Base-by-base conservation (phyloP, 2,113 vertebrate species). In the Eptesicus fuscus region DNA sequence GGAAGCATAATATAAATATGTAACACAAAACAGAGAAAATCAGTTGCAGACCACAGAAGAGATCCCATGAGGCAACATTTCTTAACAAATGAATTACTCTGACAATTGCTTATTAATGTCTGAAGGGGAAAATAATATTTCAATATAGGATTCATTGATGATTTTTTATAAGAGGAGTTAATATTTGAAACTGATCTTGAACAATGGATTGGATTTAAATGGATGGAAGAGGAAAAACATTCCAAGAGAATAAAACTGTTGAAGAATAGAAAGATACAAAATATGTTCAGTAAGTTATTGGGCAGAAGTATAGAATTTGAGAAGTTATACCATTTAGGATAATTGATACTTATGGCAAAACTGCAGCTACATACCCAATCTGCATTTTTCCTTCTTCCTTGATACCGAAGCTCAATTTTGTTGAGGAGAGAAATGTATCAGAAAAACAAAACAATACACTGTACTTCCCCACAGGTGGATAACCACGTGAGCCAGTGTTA, bases 171-270 rank as follows among this genome's bases (percentile, higher is more conserved):
- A 63, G 17, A 71, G 3, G 73, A 85, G 14, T 40, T 82, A 14
- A 93, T 18, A 85, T 65, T 93, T 86, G 76, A 92, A 90, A 61
- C 69, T 73, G 25, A 92, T 30, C 61, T 82, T 94, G 47, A 93
- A 91, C 82, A 51, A 65, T 16, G 9, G 20, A 83, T 14, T 90
- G 9, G 20, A 90, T 74, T 73, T 78, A 78, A 71, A 79, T 53
- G 10, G 63, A 76, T 28, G 16, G 35, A 77, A 70, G 53, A 83
- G 16, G 6, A 42, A 63, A 47, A 56, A 37, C 6, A 91, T 51
- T 70, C 8, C 30, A 85, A 71, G 47, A 77, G 14, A 88, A n/a
- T 23, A 10, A 35, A 32, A 70, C 63, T 73, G 76, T 51, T 90
- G 2, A 90, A 85, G 53, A 32, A 49, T 23, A 73, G 4, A 87